Evolutionary conservation across 2,797 vertebrate species (phyloP).

Genomic region (Prunella strophiata): DNA sequence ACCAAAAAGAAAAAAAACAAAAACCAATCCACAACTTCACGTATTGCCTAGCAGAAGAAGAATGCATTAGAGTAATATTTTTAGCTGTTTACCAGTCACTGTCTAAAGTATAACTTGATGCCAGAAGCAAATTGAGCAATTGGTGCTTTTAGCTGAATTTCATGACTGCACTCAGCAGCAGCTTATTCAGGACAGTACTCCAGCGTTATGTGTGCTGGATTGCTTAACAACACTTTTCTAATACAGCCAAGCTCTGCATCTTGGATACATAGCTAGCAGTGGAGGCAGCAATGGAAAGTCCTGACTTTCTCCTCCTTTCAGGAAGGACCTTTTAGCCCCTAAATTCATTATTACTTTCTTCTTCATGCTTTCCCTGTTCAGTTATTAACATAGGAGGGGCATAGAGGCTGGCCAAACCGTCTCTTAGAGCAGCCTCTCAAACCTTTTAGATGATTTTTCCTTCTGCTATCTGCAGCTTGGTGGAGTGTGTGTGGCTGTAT

Average conservation of each 20-base stretch:
- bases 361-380: background rate
- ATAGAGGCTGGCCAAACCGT: background rate
- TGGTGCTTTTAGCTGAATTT: background rate
- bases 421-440: background rate
- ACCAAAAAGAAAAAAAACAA: background rate
- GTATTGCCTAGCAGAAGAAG: constrained; percentile 27
- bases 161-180: background rate
- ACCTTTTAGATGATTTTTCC: background rate
- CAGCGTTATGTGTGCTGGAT: background rate
- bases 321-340: background rate
- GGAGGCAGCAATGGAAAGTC: background rate
- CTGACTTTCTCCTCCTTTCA: background rate
- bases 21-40: background rate
- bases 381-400: background rate
- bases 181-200: background rate
- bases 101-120: constrained; percentile 1
- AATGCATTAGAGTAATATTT: constrained; percentile 51
- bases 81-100: constrained; percentile 43
- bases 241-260: background rate
- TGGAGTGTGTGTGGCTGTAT: background rate
- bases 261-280: fast-evolving
- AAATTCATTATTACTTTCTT: background rate
- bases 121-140: constrained; percentile 44
- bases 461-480: background rate
- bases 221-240: background rate